phyloP scores from a whole-genome alignment of 2,888 invertebrate species.

The Griposia aprilina region DNA sequence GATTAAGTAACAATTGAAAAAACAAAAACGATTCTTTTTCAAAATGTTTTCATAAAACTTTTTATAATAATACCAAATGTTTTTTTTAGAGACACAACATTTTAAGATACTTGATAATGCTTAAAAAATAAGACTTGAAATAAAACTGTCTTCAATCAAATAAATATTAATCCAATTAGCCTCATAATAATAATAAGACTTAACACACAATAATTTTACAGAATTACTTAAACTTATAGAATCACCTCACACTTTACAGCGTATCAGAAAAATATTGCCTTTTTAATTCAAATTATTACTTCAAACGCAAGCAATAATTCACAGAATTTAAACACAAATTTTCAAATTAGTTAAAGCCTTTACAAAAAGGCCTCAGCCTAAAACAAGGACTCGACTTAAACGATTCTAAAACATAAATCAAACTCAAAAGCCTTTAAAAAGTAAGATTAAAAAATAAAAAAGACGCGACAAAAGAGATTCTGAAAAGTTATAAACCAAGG shows the following conservation, averaged over 20 bases:
- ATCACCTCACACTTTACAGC: neutral
- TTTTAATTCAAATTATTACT: neutral
- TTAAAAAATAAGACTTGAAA: neutral
- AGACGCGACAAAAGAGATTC: slow-evolving; percentile 16
- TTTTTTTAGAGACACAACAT: neutral
- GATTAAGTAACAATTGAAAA: slow-evolving; percentile 10
- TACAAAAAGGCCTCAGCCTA: neutral
- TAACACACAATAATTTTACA: neutral
- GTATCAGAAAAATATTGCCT: neutral
- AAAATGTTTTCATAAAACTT: slow-evolving; percentile 1
- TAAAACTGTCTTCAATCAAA: neutral
- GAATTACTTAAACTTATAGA: neutral
- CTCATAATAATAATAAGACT: neutral
- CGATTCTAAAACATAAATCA: neutral
- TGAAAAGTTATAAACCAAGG: slow-evolving; percentile 19
- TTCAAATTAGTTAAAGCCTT: neutral
- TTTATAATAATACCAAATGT: slow-evolving; percentile 1
- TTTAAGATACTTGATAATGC: neutral
- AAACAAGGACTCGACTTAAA: neutral
- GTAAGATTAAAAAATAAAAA: neutral
- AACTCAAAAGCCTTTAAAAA: neutral
- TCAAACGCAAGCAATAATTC: neutral
- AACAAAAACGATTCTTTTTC: neutral
- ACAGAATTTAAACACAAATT: slow-evolving; percentile 10
- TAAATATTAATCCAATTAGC: neutral